phyloP scores from a whole-genome alignment of 2,888 invertebrate species.

The Acleris emargana region DNA sequence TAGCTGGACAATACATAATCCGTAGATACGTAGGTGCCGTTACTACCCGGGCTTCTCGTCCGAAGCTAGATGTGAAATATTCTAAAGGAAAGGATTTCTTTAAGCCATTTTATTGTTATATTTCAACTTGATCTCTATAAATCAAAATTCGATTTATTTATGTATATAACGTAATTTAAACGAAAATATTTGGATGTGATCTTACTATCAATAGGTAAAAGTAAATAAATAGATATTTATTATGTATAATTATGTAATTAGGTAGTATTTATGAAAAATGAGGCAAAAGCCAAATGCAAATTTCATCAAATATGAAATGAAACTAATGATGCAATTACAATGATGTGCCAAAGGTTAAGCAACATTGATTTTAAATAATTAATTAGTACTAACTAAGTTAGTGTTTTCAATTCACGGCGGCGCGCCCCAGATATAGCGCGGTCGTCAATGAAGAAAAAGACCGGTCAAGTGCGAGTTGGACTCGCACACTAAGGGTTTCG shows the following conservation, averaged over 20 bases:
- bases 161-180: constrained; percentile 6
- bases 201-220: constrained; percentile 23
- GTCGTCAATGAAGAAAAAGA: no score
- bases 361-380: not conserved
- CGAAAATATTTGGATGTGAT: constrained; percentile 24
- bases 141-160: constrained; percentile 7
- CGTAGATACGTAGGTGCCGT: constrained; percentile 18
- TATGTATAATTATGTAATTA: constrained; percentile 4
- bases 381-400: not conserved
- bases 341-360: constrained; percentile 13
- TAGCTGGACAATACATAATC: constrained; percentile 32
- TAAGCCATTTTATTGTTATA: constrained; percentile 15
- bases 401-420: not conserved
- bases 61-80: constrained; percentile 19
- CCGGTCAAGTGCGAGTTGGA: no score
- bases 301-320: no score
- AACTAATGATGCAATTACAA: constrained; percentile 15
- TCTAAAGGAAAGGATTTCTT: constrained; percentile 6
- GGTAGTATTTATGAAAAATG: constrained; percentile 1
- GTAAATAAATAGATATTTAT: constrained; percentile 12
- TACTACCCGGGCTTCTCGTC: constrained; percentile 28
- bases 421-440: no score
- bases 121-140: constrained; percentile 28
- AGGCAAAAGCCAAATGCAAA: constrained; percentile 9
- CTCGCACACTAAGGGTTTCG: no score